These are phyloP conservation scores for Xiphophorus couchianus DNA, from an alignment of 2,113 vertebrate genomes.

Conservation along the genomic window DNA sequence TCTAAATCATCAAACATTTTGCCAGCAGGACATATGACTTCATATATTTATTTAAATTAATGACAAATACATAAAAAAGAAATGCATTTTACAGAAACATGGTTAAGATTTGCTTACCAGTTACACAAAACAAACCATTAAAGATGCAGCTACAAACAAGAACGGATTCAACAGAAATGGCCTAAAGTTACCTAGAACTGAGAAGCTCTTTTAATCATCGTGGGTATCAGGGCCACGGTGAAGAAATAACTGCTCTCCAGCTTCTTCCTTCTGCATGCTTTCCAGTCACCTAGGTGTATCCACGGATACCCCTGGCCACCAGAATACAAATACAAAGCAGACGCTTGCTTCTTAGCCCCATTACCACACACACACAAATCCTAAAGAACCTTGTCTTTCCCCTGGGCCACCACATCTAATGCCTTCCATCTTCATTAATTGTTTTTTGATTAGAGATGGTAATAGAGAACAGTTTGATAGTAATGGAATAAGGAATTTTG, in stretches of 20 bases:
- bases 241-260: slow-evolving; percentile 73
- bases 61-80: not conserved
- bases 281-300: slow-evolving; percentile 89
- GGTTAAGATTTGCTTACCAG: not conserved
- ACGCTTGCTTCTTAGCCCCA: slow-evolving; percentile 68
- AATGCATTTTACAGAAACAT: not conserved
- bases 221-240: slow-evolving; percentile 74
- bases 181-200: slow-evolving; percentile 70
- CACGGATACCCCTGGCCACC: slow-evolving; percentile 86
- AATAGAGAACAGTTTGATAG: slow-evolving; percentile 76
- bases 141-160: slow-evolving; percentile 23
- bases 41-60: too few relatives aligned
- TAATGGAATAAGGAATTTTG: slow-evolving; percentile 24
- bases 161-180: slow-evolving; percentile 52
- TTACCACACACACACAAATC: slow-evolving; percentile 46
- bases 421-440: slow-evolving; percentile 65
- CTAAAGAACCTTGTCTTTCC: slow-evolving; percentile 51
- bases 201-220: slow-evolving; percentile 71
- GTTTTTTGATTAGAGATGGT: slow-evolving; percentile 79
- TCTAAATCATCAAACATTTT: too few relatives aligned
- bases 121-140: not conserved
- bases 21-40: too few relatives aligned
- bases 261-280: slow-evolving; percentile 86
- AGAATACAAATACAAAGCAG: slow-evolving; percentile 87
- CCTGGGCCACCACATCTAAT: slow-evolving; percentile 54